Evolutionary conservation across 2,888 invertebrate genomes (phyloP).

Genomic region (Branchinecta sandiegonensis): DNA sequence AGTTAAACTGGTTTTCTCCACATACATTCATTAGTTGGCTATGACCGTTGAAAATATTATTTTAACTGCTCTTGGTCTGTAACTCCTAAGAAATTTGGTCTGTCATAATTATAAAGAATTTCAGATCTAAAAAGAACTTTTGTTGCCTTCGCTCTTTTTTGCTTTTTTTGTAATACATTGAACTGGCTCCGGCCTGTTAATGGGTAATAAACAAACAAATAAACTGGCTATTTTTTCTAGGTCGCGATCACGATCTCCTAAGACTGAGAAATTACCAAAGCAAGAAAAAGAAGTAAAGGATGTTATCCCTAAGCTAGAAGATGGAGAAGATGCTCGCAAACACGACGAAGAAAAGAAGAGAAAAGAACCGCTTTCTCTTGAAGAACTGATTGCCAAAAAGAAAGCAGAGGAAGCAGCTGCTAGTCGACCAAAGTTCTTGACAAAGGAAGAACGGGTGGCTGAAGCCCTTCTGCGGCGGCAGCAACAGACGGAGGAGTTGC

Average conservation of each 20-base stretch:
- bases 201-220: no score
- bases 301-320: slow-evolving; percentile 34
- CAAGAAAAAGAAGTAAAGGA: background rate
- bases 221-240: background rate
- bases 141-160: no score
- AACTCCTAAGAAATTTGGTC: no score
- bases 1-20: no score
- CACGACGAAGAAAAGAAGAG: slow-evolving; percentile 34
- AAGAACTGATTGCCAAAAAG: slow-evolving; percentile 86
- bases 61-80: no score
- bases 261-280: background rate
- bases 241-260: background rate
- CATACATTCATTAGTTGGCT: no score
- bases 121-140: no score
- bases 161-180: no score
- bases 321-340: slow-evolving; percentile 31
- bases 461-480: slow-evolving; percentile 77
- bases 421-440: slow-evolving; percentile 91
- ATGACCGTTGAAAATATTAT: no score
- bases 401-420: slow-evolving; percentile 88
- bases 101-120: no score
- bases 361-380: slow-evolving; percentile 81
- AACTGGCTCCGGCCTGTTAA: no score
- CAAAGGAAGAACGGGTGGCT: slow-evolving; percentile 84
- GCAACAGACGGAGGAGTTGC: slow-evolving; percentile 68